Evolutionary conservation across 2,797 vertebrate genomes (phyloP).

Genomic region (Chelidonichthys spinosus): DNA sequence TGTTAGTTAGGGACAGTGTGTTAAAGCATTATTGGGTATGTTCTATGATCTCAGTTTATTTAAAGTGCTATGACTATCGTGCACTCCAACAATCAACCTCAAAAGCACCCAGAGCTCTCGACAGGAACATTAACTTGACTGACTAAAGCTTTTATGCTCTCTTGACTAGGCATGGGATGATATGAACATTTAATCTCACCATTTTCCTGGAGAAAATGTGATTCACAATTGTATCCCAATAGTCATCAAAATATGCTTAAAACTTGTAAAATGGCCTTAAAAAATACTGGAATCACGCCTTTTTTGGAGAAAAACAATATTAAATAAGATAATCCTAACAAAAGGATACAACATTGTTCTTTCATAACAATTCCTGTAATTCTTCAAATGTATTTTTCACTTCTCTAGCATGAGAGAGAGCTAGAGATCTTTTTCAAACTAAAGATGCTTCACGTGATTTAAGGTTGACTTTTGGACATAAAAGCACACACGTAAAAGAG

Average conservation of each 20-base stretch:
- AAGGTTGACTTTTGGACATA: conserved; percentile 11
- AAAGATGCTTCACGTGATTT: not conserved
- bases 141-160: not conserved
- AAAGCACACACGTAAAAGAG: not conserved
- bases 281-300: no score
- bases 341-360: no score
- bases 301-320: no score
- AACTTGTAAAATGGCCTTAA: no score
- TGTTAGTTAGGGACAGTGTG: conserved; percentile 48
- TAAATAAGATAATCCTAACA: no score
- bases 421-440: no score
- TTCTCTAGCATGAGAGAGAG: no score
- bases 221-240: no score
- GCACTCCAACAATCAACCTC: conserved; percentile 9
- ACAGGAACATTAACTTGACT: not conserved
- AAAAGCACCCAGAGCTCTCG: conserved; percentile 2
- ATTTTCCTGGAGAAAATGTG: no score
- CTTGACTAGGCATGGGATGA: not conserved
- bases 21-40: conserved; percentile 22
- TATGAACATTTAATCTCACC: no score
- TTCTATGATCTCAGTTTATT: not conserved
- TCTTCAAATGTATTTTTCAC: no score
- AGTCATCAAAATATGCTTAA: not conserved
- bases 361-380: no score
- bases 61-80: not conserved